A percentile compares a stretch with the other conserved stretches of the same genome.
Evolutionary conservation across 2,797 vertebrate species (phyloP).

Genomic region (Dromococcyx pavoninus): DNA sequence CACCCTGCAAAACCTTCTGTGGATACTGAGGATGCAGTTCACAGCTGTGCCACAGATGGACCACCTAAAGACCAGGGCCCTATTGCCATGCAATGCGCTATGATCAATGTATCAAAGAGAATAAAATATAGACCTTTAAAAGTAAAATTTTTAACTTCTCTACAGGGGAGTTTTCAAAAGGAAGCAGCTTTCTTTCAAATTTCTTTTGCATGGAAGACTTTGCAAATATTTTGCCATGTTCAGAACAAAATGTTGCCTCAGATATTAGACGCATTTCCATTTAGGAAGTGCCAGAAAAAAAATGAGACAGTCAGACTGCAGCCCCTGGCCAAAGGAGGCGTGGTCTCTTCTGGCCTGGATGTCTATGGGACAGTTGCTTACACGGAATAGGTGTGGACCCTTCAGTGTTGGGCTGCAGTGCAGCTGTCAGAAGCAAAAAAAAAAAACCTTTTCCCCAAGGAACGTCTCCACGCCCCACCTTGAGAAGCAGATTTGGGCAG

Average conservation of each 20-base stretch:
- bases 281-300: not conserved
- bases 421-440: not conserved
- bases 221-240: not conserved
- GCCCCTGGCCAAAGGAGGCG: not conserved
- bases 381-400: accelerated
- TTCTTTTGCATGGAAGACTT: not conserved
- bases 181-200: not conserved
- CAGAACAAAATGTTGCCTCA: not conserved
- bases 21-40: not conserved
- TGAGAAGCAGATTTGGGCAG: accelerated
- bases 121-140: not conserved
- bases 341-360: not conserved
- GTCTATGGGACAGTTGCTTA: not conserved
- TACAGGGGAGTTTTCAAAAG: not conserved
- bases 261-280: not conserved
- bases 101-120: not conserved
- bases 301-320: accelerated
- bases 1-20: not conserved
- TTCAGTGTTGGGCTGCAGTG: not conserved
- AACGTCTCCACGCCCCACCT: not conserved
- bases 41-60: not conserved
- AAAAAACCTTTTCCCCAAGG: accelerated
- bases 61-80: not conserved
- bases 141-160: not conserved
- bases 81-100: not conserved